Evolutionary conservation across 2,888 invertebrate species (phyloP).

Genomic region (Idaea aversata): DNA sequence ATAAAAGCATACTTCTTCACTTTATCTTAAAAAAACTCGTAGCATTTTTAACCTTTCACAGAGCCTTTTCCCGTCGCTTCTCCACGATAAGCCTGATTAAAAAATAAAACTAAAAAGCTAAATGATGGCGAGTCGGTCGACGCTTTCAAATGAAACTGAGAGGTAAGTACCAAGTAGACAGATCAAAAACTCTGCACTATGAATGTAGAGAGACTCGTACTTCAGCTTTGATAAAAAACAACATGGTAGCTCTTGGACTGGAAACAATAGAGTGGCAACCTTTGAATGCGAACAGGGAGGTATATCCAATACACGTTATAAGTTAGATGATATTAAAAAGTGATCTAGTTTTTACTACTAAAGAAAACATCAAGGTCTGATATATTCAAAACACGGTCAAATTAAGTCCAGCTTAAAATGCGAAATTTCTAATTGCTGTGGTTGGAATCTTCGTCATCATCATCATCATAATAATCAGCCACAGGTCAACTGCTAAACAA

Average conservation of each 20-base stretch:
- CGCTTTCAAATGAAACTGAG: slow-evolving; percentile 1
- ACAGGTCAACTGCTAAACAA: too few species aligned
- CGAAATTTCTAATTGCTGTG: too few species aligned
- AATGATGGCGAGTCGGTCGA: background rate
- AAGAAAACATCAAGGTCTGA: too few species aligned
- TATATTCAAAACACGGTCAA: too few species aligned
- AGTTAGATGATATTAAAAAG: background rate
- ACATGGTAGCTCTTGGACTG: slow-evolving; percentile 15
- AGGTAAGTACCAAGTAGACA: background rate
- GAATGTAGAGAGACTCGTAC: slow-evolving; percentile 4
- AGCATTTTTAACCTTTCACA: slow-evolving; percentile 1
- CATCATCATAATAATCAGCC: too few species aligned
- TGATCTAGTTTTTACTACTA: too few species aligned
- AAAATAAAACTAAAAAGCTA: slow-evolving; percentile 1
- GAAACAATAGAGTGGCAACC: slow-evolving; percentile 4
- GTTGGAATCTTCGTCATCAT: too few species aligned
- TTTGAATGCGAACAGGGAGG: background rate
- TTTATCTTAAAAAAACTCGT: background rate
- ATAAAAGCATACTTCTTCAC: background rate
- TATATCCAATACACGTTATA: background rate
- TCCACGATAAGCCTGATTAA: background rate
- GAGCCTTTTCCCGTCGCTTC: background rate
- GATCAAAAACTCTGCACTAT: slow-evolving; percentile 1
- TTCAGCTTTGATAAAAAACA: slow-evolving; percentile 21
- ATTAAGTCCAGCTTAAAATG: too few species aligned